These are phyloP conservation scores for Sparidentex hasta DNA, from an alignment of 2,797 vertebrate genomes.

Conservation along the genomic window DNA sequence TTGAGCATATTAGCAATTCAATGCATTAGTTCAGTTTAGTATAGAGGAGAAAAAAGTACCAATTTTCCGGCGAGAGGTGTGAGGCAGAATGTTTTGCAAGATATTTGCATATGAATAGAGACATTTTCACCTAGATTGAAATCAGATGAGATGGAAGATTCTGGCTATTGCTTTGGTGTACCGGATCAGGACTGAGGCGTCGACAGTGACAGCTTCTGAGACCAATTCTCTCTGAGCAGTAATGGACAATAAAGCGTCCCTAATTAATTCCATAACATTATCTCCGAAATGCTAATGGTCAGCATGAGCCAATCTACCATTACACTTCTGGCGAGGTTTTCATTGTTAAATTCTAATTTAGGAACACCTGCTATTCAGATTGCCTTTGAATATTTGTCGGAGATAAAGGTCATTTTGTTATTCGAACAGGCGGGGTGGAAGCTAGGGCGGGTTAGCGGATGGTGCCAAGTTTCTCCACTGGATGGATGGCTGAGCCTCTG, in stretches of 20 bases:
- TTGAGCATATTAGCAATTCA: constrained; percentile 72
- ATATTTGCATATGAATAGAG: constrained; percentile 77
- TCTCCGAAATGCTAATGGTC: constrained; percentile 65
- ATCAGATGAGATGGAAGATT: constrained; percentile 50
- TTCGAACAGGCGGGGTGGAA: constrained; percentile 33
- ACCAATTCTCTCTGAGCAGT: constrained; percentile 23
- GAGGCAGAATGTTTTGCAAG: constrained; percentile 47
- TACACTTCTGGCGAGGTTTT: constrained; percentile 41
- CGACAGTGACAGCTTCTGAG: constrained; percentile 22
- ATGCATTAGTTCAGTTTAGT: constrained; percentile 57
- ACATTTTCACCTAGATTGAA: constrained; percentile 56
- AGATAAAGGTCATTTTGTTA: constrained; percentile 70
- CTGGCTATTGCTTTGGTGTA: not conserved
- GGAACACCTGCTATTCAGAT: constrained; percentile 69
- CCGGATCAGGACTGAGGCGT: constrained; percentile 1
- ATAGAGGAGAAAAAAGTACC: constrained; percentile 45
- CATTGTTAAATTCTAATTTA: constrained; percentile 64
- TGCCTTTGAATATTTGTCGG: constrained; percentile 51
- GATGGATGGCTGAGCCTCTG: constrained; percentile 16
- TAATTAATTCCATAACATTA: constrained; percentile 72
- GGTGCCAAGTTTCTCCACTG: constrained; percentile 37
- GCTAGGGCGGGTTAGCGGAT: not conserved
- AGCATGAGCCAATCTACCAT: constrained; percentile 32
- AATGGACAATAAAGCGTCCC: constrained; percentile 51
- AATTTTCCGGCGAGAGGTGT: constrained; percentile 52